Evolutionary conservation across 2,888 invertebrate species (phyloP), one percentile per base, ranked within the genome.

Genomic region (Physocephala rufipes): DNA sequence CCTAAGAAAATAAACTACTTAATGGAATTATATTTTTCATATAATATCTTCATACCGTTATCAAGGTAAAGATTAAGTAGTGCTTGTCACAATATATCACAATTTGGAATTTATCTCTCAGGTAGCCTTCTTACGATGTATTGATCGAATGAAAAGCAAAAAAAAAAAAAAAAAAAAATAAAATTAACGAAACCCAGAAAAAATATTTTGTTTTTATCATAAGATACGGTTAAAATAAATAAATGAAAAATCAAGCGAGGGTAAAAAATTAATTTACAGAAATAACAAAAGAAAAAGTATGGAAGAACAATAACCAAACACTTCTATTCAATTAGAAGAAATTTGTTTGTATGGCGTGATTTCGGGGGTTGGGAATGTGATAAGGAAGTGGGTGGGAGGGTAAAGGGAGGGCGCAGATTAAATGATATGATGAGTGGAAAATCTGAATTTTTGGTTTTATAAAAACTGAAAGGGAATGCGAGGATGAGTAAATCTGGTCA

Each of bases 401-500:
- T 13, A 36, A 7, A 9, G 63, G 45, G 47, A 15, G 43, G n/a
- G 12, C 28, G 64, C 45, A 12, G 21, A n/a, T n/a, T n/a, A 36
- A 36, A 36, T 9, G 36, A 36, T 4, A 36, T 36, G 36, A 36
- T 36, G 36, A 36, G 36, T 9, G 36, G 36, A 13, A 28, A n/a
- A 21, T 7, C 7, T 4, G 19, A 53, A 2, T 26, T 12, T 4
- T 53, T 30, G 24, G 62, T 63, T 30, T 61, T 62, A 53, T 24
- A 66, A 53, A n/a, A n/a, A n/a, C n/a, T n/a, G n/a, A n/a, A n/a
- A n/a, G n/a, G n/a, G n/a, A n/a, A n/a, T n/a, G n/a, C n/a, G n/a
- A 67, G 67, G 65, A 36, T 66, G 71, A 67, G 61, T 59, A 66
- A 73, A 74, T 73, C 73, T 65, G 66, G 70, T 74, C 77, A 81